Conservation (phyloP, 2,797 vertebrate species). For the Vespertilio murinus region DNA sequence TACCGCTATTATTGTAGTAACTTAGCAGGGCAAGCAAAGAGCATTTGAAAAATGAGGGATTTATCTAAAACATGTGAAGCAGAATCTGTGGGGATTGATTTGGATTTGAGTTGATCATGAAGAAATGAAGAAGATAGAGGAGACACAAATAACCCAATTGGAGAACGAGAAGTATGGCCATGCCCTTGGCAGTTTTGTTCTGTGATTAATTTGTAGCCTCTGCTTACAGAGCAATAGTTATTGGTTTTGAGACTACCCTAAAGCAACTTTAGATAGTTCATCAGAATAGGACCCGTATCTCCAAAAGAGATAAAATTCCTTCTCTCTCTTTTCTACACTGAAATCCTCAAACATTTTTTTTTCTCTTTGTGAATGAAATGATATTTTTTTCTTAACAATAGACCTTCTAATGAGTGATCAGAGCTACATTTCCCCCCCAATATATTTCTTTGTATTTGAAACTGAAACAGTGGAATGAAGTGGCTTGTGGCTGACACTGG, state of each 20-base stretch:
- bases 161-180: not conserved
- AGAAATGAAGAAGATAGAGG: not conserved
- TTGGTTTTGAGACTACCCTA: slow-evolving; percentile 47
- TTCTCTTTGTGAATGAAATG: slow-evolving; percentile 32
- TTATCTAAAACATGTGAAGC: not conserved
- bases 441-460: slow-evolving; percentile 78
- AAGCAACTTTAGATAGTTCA: slow-evolving; percentile 44
- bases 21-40: not conserved
- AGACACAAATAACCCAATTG: not conserved
- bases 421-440: slow-evolving; percentile 66
- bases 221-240: slow-evolving; percentile 44
- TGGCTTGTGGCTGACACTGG: slow-evolving; percentile 73
- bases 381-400: slow-evolving; percentile 22
- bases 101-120: not conserved
- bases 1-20: not conserved
- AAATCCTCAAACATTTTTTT: not conserved
- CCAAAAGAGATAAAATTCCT: slow-evolving; percentile 43
- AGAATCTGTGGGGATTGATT: not conserved
- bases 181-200: not conserved
- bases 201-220: slow-evolving; percentile 47
- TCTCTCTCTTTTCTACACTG: slow-evolving; percentile 1
- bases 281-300: slow-evolving; percentile 44
- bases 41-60: not conserved
- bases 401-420: slow-evolving; percentile 73
- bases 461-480: slow-evolving; percentile 78